Percentiles rank a stretch among this genome's conserved stretches.
These are phyloP conservation scores for Caenorhabditis sp. DNA, from an alignment of 2,888 invertebrate species.

Conservation along the genomic window DNA sequence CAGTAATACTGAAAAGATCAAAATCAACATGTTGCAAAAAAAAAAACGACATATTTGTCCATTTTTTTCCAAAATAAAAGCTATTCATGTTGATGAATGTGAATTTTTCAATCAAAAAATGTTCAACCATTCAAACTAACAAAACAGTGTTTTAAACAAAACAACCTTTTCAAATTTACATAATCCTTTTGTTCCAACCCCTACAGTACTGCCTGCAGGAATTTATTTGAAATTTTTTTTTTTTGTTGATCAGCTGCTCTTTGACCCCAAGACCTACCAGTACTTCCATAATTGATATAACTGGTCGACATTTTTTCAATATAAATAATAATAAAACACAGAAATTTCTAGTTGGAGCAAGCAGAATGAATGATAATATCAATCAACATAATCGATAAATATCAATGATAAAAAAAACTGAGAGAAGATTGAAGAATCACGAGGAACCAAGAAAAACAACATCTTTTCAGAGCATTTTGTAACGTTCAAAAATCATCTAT, in stretches of 20 bases:
- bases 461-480: background rate
- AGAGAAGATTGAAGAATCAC: background rate
- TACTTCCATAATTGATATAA: background rate
- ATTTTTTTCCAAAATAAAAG: too few species aligned
- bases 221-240: too few species aligned
- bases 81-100: too few species aligned
- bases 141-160: background rate
- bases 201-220: too few species aligned
- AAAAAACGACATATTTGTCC: too few species aligned
- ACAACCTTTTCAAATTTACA: background rate
- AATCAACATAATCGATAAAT: background rate
- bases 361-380: background rate
- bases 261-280: background rate
- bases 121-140: too few species aligned
- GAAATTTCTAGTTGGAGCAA: background rate
- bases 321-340: background rate
- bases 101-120: too few species aligned
- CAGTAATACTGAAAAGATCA: too few species aligned
- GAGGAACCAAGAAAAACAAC: background rate
- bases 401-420: background rate
- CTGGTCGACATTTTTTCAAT: background rate
- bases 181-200: background rate
- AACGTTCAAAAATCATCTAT: too few species aligned
- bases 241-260: too few species aligned
- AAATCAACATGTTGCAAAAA: too few species aligned